Conservation (phyloP, 2,888 invertebrate genomes). For the Apomyelois bistriatella region DNA sequence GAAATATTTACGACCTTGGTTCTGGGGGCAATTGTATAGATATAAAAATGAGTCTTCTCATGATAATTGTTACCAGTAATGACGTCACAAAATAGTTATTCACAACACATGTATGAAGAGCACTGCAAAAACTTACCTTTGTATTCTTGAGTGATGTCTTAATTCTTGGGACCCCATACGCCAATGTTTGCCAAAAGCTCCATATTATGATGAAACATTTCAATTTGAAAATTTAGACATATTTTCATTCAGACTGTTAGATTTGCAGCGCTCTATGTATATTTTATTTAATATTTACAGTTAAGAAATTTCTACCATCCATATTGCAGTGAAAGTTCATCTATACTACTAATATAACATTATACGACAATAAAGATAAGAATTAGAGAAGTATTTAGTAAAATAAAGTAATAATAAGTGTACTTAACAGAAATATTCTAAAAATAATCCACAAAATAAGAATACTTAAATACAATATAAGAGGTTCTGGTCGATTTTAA, state of each 20-base stretch:
- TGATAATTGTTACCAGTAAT: background rate
- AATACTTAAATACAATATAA: background rate
- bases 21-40: background rate
- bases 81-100: background rate
- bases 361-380: too few relatives aligned
- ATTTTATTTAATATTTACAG: background rate
- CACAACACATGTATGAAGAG: conserved; percentile 3
- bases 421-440: background rate
- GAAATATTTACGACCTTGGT: background rate
- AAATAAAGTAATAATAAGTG: background rate
- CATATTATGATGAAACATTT: background rate
- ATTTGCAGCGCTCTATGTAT: conserved; percentile 11
- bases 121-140: conserved; percentile 14
- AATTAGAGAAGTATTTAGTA: too few relatives aligned
- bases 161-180: background rate
- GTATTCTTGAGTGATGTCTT: background rate
- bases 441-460: too few relatives aligned
- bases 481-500: conserved; percentile 4
- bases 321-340: too few relatives aligned
- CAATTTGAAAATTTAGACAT: background rate
- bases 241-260: background rate
- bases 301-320: too few relatives aligned
- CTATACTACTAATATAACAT: too few relatives aligned
- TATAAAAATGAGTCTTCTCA: background rate
- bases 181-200: conserved; percentile 2